Evolutionary conservation across 2,797 vertebrate genomes (phyloP), one percentile per base, ranked within the genome.

Genomic region (Cetoscarus ocellatus): DNA sequence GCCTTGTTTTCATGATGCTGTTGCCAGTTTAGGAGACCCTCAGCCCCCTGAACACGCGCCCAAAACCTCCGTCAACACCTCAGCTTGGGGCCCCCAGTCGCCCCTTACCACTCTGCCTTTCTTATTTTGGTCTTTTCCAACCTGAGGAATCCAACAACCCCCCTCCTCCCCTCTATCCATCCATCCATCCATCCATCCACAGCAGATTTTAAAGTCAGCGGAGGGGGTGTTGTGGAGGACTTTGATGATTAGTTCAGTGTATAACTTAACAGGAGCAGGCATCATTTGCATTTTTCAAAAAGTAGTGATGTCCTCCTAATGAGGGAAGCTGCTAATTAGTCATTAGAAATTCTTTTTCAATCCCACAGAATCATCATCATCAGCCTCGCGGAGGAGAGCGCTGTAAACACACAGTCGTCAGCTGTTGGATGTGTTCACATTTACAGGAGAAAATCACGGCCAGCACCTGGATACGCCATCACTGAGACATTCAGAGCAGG

Each of bases 281-380:
- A 83, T 90, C 63, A 92, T 93, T 91, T 88, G 91, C 89, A 91
- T 91, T 86, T 50, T 89, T 86, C 83, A 91, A 91, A 56, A 92
- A 90, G 82, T 87, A 86, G 89, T 90, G 86, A 90, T 92, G 89
- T 90, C 82, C 85, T 84, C 83, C 87, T 93, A 93, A 93, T 93
- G 91, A 93, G 91, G 88, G 86, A 82, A 85, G 90, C 86, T 93
- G 90, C 90, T 92, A 92, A 93, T 93, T 91, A 92, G 90, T 92
- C 88, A 90, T 91, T 90, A 92, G 87, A 89, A 88, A 92, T 93
- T 92, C 87, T 77, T 92, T 93, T 92, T 92, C 86, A 93, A 92
- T 91, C 84, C 76, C 82, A 82, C 87, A 27, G 27, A 27, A 27
- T 27, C 27, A 90, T 90, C 90, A 89, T 90, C 90, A 88, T 88